Conservation (phyloP, 2,113 vertebrate genomes). For the Pluvianellus socialis region DNA sequence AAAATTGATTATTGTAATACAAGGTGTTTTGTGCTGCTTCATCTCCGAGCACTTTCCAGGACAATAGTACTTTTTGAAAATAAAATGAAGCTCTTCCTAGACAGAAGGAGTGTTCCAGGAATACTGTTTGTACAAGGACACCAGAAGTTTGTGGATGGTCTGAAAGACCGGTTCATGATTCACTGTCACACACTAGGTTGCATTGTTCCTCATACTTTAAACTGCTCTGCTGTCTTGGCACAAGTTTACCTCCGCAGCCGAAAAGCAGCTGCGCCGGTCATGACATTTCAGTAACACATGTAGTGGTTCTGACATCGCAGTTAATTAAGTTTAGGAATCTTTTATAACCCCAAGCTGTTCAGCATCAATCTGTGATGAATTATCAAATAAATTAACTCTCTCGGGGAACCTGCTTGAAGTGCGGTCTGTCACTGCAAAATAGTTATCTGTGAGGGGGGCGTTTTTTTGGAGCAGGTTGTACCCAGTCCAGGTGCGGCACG, state of each 20-base stretch:
- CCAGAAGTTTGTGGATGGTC: not conserved
- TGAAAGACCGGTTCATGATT: not conserved
- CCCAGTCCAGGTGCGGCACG: not conserved
- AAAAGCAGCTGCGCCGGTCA: not conserved
- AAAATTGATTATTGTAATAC: not conserved
- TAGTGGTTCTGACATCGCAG: not conserved
- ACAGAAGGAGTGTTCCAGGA: not conserved
- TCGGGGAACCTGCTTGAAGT: not conserved
- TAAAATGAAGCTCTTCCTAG: not conserved
- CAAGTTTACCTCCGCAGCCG: not conserved
- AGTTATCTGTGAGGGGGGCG: not conserved
- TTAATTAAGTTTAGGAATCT: not conserved
- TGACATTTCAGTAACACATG: not conserved
- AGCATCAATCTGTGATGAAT: not conserved
- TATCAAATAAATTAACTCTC: not conserved
- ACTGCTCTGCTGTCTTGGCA: not conserved
- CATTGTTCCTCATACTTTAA: not conserved
- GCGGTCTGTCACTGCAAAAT: not conserved
- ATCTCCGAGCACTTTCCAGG: not conserved
- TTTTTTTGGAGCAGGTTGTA: not conserved
- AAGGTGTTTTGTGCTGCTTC: not conserved
- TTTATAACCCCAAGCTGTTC: not conserved
- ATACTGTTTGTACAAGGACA: not conserved
- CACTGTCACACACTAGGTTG: not conserved
- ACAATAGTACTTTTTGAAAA: not conserved